Evolutionary conservation across 2,797 vertebrate species (phyloP).

Genomic region (Nyctibius grandis): DNA sequence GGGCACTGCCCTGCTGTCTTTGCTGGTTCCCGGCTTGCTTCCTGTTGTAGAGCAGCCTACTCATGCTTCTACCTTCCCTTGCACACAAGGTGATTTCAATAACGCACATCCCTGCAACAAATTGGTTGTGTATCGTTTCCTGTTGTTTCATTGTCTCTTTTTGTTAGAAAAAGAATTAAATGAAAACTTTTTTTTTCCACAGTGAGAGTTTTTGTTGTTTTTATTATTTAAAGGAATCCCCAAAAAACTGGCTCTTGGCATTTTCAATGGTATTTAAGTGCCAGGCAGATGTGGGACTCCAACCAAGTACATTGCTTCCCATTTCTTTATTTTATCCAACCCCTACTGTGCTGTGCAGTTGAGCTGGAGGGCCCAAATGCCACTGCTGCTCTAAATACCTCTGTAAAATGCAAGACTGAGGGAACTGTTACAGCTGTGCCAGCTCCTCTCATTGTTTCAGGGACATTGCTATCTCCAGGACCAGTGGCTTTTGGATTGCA

Average conservation of each 20-base stretch:
- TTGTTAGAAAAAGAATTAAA: neutral
- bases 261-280: neutral
- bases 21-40: neutral
- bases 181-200: neutral
- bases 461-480: constrained; percentile 7
- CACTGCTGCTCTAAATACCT: constrained; percentile 21
- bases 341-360: constrained; percentile 12
- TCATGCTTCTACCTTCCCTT: neutral
- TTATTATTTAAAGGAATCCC: neutral
- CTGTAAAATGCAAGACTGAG: constrained; percentile 15
- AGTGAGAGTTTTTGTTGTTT: neutral
- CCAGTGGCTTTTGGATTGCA: neutral
- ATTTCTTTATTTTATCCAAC: neutral
- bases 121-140: neutral
- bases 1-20: neutral
- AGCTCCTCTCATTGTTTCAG: constrained; percentile 17
- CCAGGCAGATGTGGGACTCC: constrained; percentile 9
- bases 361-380: constrained; percentile 41
- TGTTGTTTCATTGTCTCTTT: neutral
- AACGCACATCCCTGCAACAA: neutral
- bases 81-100: neutral
- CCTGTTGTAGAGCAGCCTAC: neutral
- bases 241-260: neutral
- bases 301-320: neutral
- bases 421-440: neutral